Percentiles rank a stretch among this genome's conserved stretches.
Conservation (phyloP, 2,113 vertebrate genomes). For the Cathartes aura region DNA sequence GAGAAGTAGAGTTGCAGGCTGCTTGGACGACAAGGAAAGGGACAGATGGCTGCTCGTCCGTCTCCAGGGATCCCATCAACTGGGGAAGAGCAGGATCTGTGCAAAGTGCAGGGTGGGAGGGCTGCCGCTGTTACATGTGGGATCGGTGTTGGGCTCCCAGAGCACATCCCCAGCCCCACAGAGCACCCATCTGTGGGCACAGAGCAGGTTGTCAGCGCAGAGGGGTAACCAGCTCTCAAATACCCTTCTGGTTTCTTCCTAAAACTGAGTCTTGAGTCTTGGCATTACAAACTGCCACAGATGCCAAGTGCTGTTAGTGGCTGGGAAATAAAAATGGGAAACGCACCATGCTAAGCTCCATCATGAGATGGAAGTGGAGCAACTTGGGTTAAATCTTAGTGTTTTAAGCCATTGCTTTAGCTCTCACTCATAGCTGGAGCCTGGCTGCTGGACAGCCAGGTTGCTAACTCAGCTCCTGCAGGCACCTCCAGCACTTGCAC, state of each 20-base stretch:
- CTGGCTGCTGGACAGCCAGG: fast-evolving
- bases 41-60: fast-evolving
- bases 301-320: not conserved
- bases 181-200: not conserved
- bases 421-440: not conserved
- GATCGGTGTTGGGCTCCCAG: not conserved
- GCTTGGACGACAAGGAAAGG: not conserved
- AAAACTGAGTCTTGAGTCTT: not conserved
- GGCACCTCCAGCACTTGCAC: not conserved
- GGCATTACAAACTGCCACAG: not conserved
- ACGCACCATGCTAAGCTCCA: not conserved
- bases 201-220: not conserved
- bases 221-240: not conserved
- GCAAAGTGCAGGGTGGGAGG: not conserved
- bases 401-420: not conserved
- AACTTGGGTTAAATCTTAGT: not conserved
- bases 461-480: not conserved
- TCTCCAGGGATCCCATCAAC: not conserved
- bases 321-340: not conserved
- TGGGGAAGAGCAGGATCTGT: not conserved
- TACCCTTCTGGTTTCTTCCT: not conserved
- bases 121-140: not conserved
- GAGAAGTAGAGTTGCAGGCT: not conserved
- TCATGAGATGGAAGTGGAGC: not conserved
- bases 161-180: not conserved